Evolutionary conservation across 2,888 invertebrate species (phyloP), one percentile per base, ranked within the genome.

Genomic region (Ethmia dodecea): DNA sequence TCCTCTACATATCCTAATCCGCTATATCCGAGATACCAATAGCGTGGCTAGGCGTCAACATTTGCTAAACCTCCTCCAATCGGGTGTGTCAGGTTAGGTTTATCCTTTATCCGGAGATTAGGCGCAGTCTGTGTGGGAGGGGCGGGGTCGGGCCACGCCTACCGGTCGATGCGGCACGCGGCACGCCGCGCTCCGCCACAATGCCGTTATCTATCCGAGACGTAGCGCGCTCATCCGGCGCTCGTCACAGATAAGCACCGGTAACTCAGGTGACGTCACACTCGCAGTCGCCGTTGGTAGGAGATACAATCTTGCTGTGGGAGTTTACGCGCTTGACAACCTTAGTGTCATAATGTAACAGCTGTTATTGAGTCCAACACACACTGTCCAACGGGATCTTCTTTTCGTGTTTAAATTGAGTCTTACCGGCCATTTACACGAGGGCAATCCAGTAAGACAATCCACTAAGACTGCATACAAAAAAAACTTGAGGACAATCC

Each of bases 101-200:
- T 74, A 84, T 84, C 84, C 84, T 73, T 79, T 84, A 86, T 81
- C 78, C 81, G 68, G 52, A 79, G 86, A 86, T 86, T 83, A 86
- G 79, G 57, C 67, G 74, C 56, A 72, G 72, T 73, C 73, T 68
- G 69, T 71, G 70, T 71, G 58, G 64, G 51, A 55, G 72, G 71
- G 84, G 84, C 79, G 80, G 79, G 74, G 77, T 67, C 69, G 46
- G 49, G 71, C 72, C 81, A 79, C 81, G 83, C 83, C 83, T 62
- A 75, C 77, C 81, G 83, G 79, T 83, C 83, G 81, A 83, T 81
- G 78, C 66, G 26, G 26, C 60, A 72, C 49, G 48, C 52, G 60
- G 69, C 65, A 64, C 56, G 55, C 45, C 13, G 18, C 12, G 18
- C 22, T 31, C 22, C 18, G 3, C 28, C 76, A 77, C 74, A 77